Evolutionary conservation across 2,113 vertebrate genomes (phyloP).

Genomic region (Mola mola): DNA sequence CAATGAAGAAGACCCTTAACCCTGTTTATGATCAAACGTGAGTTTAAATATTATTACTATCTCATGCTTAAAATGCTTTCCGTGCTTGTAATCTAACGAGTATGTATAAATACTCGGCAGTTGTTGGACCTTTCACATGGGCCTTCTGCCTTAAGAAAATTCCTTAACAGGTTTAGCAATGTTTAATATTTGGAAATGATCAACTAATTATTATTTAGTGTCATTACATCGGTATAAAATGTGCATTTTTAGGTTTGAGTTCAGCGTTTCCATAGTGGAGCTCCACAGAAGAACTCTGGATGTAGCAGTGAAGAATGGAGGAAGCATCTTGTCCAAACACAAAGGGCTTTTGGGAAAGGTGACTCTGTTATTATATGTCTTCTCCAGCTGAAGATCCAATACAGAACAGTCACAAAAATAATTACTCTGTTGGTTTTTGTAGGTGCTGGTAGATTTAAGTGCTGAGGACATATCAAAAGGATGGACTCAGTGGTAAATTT

Average conservation of each 20-base stretch:
- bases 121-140: background rate
- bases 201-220: background rate
- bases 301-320: constrained; percentile 95
- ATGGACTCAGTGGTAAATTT: constrained; percentile 93
- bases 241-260: constrained; percentile 93
- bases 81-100: background rate
- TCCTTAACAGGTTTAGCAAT: background rate
- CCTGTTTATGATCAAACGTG: constrained; percentile 97
- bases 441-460: constrained; percentile 90
- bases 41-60: constrained; percentile 27
- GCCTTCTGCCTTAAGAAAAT: background rate
- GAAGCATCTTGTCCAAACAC: constrained; percentile 95
- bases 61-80: background rate
- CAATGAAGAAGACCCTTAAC: constrained; percentile 91
- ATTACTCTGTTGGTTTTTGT: constrained; percentile 20
- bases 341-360: constrained; percentile 98
- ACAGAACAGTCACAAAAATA: background rate
- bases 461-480: constrained; percentile 92
- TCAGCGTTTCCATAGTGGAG: constrained; percentile 91
- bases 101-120: background rate
- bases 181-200: background rate
- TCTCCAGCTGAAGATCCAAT: background rate
- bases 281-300: constrained; percentile 93
- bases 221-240: background rate
- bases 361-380: background rate